Conservation (phyloP, 2,888 invertebrate genomes). For the Ctena decussata region DNA sequence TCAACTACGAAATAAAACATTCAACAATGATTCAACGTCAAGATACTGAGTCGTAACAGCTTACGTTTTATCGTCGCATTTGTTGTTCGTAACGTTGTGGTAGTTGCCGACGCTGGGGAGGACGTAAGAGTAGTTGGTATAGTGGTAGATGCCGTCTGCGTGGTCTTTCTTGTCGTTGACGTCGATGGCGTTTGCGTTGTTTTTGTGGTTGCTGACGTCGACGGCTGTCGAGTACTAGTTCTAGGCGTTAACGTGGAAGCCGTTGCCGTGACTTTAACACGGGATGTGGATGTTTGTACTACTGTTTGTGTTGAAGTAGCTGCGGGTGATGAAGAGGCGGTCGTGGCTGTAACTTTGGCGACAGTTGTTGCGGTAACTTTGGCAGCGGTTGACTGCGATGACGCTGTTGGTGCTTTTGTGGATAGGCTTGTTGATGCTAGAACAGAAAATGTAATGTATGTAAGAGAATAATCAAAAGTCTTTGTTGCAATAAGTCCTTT, state of each 20-base stretch:
- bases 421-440: neutral
- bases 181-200: constrained; percentile 3
- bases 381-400: neutral
- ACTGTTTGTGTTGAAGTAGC: constrained; percentile 6
- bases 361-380: too few species aligned
- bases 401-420: neutral
- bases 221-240: neutral
- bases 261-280: neutral
- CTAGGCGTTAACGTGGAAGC: constrained; percentile 8
- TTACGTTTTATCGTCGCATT: too few species aligned
- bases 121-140: neutral
- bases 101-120: neutral
- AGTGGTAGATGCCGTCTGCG: constrained; percentile 24
- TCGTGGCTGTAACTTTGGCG: constrained; percentile 13
- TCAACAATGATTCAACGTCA: too few species aligned
- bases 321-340: neutral
- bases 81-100: neutral
- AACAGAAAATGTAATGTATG: too few species aligned
- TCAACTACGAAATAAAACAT: too few species aligned
- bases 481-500: too few species aligned
- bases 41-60: too few species aligned
- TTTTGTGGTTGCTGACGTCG: constrained; percentile 6
- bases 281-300: constrained; percentile 6
- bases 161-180: neutral
- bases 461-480: too few species aligned